Evolutionary conservation across 35 echinoderm and acorn worm species (phyloP).

Genomic region (Ophioderma brevispina): DNA sequence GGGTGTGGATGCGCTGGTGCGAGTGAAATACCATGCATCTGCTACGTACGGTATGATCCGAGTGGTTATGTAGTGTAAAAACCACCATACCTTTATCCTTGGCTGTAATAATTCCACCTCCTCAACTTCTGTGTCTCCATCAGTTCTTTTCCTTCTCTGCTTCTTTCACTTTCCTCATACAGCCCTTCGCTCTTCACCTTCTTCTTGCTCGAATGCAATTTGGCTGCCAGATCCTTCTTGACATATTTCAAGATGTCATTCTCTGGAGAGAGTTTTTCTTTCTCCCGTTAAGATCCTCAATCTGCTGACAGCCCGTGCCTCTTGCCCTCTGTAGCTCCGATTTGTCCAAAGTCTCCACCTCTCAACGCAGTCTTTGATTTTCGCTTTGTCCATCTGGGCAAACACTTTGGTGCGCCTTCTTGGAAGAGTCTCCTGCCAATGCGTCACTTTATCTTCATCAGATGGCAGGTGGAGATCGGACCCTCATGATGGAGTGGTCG

Average conservation of each 20-base stretch:
- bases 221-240: conserved; percentile 45
- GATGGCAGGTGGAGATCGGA: background rate
- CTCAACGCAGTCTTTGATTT: conserved; percentile 44
- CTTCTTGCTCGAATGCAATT: conserved; percentile 34
- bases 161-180: conserved; percentile 9
- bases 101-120: conserved; percentile 17
- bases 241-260: conserved; percentile 25
- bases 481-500: background rate
- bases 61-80: too few relatives aligned
- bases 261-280: conserved; percentile 25
- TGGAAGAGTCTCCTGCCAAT: conserved; percentile 27
- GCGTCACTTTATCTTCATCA: background rate
- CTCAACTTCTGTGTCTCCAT: conserved; percentile 43
- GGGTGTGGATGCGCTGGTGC: too few relatives aligned
- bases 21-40: too few relatives aligned
- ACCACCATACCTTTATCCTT: conserved; percentile 21
- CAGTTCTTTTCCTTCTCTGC: background rate
- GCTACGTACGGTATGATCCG: too few relatives aligned
- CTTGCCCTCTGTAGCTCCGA: conserved; percentile 55
- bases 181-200: conserved; percentile 18
- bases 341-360: conserved; percentile 32
- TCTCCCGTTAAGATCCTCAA: conserved; percentile 24
- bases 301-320: background rate
- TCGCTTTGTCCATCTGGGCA: conserved; percentile 47
- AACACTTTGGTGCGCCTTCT: conserved; percentile 36